Evolutionary conservation across 2,113 vertebrate genomes (phyloP).

Genomic region (Oreochromis niloticus): DNA sequence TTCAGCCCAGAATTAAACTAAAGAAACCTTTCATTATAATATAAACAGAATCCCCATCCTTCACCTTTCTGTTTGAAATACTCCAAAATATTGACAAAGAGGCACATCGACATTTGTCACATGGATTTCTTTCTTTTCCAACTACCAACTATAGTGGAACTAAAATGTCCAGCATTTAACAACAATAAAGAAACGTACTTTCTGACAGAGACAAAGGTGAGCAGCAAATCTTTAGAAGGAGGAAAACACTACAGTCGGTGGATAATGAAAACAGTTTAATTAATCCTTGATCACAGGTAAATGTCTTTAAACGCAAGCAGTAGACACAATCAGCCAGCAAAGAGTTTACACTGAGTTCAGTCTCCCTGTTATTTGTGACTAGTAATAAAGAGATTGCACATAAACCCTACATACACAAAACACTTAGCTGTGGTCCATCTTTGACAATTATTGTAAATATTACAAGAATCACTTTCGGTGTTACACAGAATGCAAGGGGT

Average conservation of each 20-base stretch:
- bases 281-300: background rate
- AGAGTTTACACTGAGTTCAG: background rate
- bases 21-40: background rate
- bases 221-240: background rate
- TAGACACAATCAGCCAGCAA: background rate
- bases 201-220: background rate
- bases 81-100: background rate
- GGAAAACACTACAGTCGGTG: background rate
- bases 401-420: background rate
- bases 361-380: background rate
- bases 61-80: background rate
- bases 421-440: background rate
- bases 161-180: background rate
- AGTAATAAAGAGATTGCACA: background rate
- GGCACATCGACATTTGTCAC: background rate
- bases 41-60: background rate
- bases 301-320: background rate
- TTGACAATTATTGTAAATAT: background rate
- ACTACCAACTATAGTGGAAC: background rate
- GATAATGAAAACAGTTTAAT: background rate
- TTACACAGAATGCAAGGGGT: background rate
- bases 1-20: background rate
- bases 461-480: background rate
- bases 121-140: background rate
- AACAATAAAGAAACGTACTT: background rate